Base-by-base conservation (phyloP, 2,888 invertebrate genomes). In the Chromoteleia sp. region DNA sequence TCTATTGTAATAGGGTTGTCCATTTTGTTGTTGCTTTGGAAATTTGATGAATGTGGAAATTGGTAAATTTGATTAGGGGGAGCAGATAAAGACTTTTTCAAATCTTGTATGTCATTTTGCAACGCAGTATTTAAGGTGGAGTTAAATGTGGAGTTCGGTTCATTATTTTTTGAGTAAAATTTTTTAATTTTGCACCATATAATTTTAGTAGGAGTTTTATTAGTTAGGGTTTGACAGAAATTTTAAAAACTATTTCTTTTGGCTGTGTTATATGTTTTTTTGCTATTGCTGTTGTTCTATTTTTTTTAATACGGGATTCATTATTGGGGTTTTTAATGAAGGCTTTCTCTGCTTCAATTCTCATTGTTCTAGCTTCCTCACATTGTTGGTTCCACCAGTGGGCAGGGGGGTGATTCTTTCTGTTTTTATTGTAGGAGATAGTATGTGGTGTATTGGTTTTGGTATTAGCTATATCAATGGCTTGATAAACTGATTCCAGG, bases 131-230 rank as follows among this genome's bases (percentile, higher is more conserved):
- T 74, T 0, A 56, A 0, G 5, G 50, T 52, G 0, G 36, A 50
- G 21, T 58, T 58, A 3, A 65, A 41, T 0, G 7, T 1, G n/a
- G 1, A 0, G 12, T 43, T 12, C 0, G 10, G 4, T 8, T 56
- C 1, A 14, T 2, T 1, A 5, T 48, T 65, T 36, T 48, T 65
- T 14, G 2, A 3, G 14, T 65, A 50, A 15, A 54, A 41, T 63
- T 75, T 56, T 75, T 74, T 74, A 33, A 73, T 52, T 43, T 73
- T 61, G 25, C 52, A 19, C 71, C 59, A 71, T 4, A 71, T 71
- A 0, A 50, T 19, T 12, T 50, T 41, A 0, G 52, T 17, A 1
- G 71, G 59, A 5, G 71, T 59, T 0, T 29, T 21, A 15, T 10
- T 30, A 1, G n/a, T 61, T 4, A 71, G 2, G 0, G 71, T 21